Evolutionary conservation across 2,888 invertebrate genomes (phyloP), one percentile per base, ranked within the genome.

Genomic region (Diarsia mendica): DNA sequence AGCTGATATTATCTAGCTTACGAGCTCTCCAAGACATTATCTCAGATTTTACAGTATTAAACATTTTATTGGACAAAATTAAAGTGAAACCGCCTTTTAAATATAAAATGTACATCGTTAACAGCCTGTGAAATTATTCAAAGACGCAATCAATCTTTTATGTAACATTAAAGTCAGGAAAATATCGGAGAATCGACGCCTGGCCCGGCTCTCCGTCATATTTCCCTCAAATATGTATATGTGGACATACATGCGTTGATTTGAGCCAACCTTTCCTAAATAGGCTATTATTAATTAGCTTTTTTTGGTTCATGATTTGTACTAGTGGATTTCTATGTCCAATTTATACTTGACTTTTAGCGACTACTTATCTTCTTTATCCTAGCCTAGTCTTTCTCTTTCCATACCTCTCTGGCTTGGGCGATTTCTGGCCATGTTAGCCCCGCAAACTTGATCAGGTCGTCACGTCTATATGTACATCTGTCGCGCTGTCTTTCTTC

Each of bases 131-230:
- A 77, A 80, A 84, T 84, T 84, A 80, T 78, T 84, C 65, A 75
- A 72, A 72, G 80, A 85, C 75, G 78, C 77, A 84, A 91, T 91
- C 90, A 90, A 90, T 91, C 87, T 90, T 88, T 85, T 85, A 89
- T 85, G 88, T 86, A 82, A 86, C 87, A 88, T 85, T 88, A 88
- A 86, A 86, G 85, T 82, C 83, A 75, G 77, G 87, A 88, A 85
- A 86, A 90, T 90, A 89, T 88, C 87, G 84, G 85, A 85, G 88
- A 85, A 89, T 89, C 89, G 85, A 83, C 87, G 89, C 85, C 75
- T 77, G 85, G 82, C 82, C 76, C 69, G 73, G 77, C 84, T 87
- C 39, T 79, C 51, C 55, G 69, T 70, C 75, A 82, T 82, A 82
- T 67, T 83, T 72, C n/a, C 53, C 60, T 75, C 60, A 78, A 75